Conservation (phyloP, 2,797 vertebrate genomes). For the Pygocentrus nattereri region DNA sequence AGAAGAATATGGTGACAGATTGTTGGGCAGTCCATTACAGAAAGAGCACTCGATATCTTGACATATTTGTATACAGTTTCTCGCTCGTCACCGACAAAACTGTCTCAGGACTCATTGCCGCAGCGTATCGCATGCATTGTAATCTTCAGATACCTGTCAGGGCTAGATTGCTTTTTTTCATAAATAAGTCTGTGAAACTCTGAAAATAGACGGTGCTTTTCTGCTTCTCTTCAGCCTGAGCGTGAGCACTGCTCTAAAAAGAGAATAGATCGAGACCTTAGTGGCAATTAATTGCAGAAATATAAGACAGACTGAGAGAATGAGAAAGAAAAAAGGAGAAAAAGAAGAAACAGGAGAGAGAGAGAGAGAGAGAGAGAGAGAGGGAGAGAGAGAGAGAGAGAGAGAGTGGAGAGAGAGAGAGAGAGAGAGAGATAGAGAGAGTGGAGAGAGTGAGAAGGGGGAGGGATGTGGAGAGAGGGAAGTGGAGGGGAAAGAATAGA, state of each 20-base stretch:
- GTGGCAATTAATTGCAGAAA: constrained; percentile 49
- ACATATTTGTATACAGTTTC: constrained; percentile 56
- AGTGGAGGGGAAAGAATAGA: too few species aligned
- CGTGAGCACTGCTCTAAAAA: constrained; percentile 8
- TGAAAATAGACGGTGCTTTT: constrained; percentile 34
- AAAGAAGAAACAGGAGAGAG: not conserved
- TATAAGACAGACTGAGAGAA: constrained; percentile 22
- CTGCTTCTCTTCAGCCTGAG: constrained; percentile 27
- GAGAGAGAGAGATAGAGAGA: too few species aligned
- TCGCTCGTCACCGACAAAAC: constrained; percentile 38
- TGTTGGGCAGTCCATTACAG: constrained; percentile 48
- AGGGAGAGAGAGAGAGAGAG: too few species aligned
- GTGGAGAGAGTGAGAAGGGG: too few species aligned
- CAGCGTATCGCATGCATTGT: constrained; percentile 39
- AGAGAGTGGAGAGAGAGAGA: not conserved
- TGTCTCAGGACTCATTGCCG: constrained; percentile 45
- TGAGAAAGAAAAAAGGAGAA: constrained; percentile 12
- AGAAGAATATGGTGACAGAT: constrained; percentile 59
- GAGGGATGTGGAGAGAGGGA: not conserved
- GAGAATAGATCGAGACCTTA: constrained; percentile 25
- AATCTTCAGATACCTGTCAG: constrained; percentile 49
- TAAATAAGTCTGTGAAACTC: constrained; percentile 17
- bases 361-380: constrained; percentile 34
- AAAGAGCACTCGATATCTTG: constrained; percentile 54
- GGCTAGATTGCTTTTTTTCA: not conserved